A percentile compares a stretch with the other conserved stretches of the same genome.
phyloP scores from a whole-genome alignment of 2,888 invertebrate genomes.

The Papilio demoleus region DNA sequence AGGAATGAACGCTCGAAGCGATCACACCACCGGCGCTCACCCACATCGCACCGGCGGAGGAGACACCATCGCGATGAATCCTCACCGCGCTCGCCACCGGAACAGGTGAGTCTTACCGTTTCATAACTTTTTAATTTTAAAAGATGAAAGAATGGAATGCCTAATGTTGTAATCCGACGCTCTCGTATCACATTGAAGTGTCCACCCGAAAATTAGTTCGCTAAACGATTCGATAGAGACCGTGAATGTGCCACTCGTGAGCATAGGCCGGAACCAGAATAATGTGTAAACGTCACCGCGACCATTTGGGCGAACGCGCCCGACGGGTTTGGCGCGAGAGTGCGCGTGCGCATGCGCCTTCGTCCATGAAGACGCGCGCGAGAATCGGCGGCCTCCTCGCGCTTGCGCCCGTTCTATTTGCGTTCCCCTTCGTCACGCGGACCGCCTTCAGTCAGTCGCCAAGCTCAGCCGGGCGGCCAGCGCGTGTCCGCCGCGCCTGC shows the following conservation, averaged over 20 bases:
- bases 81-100: conserved; percentile 75
- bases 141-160: conserved; percentile 61
- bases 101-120: conserved; percentile 77
- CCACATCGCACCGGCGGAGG: conserved; percentile 89
- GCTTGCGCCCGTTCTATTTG: conserved; percentile 82
- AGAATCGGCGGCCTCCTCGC: conserved; percentile 82
- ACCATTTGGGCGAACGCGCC: conserved; percentile 73
- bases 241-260: conserved; percentile 59
- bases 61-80: conserved; percentile 84
- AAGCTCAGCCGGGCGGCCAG: conserved; percentile 79
- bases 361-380: conserved; percentile 82
- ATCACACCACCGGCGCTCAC: conserved; percentile 92
- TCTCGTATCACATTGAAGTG: conserved; percentile 64
- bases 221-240: conserved; percentile 52
- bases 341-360: conserved; percentile 81
- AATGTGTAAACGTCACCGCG: conserved; percentile 76
- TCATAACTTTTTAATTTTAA: conserved; percentile 55
- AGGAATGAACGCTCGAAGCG: conserved; percentile 93
- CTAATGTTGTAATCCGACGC: conserved; percentile 61
- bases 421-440: conserved; percentile 82
- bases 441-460: conserved; percentile 82
- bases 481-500: conserved; percentile 73
- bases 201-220: conserved; percentile 74
- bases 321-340: conserved; percentile 78
- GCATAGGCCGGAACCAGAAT: conserved; percentile 77